Evolutionary conservation across 2,888 invertebrate species (phyloP).

Genomic region (Psylliodes chrysocephalus): DNA sequence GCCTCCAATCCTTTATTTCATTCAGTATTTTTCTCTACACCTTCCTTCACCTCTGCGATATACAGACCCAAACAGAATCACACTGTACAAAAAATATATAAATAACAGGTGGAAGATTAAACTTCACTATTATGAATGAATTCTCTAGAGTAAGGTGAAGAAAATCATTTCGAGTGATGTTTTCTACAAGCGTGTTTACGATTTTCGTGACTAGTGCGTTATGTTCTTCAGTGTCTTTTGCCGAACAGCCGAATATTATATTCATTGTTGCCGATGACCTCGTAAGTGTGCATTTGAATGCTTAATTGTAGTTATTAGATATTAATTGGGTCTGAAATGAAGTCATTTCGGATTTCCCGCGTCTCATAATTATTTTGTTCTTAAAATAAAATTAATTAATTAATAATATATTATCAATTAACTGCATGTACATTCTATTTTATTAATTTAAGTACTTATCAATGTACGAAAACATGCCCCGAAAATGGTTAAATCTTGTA

Average conservation of each 20-base stretch:
- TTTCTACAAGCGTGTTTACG: not conserved
- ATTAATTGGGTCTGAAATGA: not conserved
- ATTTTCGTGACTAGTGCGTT: conserved; percentile 5
- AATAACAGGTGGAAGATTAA: conserved; percentile 13
- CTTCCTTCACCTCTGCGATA: not conserved
- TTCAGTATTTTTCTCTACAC: conserved; percentile 28
- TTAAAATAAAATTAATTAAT: too few species aligned
- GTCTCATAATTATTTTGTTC: too few species aligned
- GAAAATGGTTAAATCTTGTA: too few species aligned
- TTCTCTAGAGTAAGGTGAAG: conserved; percentile 5
- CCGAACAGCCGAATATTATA: conserved; percentile 53
- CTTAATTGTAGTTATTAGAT: not conserved
- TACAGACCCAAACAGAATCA: conserved; percentile 3
- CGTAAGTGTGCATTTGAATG: conserved; percentile 44
- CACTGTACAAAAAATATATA: conserved; percentile 22
- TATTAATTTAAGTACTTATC: too few species aligned
- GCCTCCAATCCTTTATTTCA: too few species aligned
- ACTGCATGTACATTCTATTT: too few species aligned
- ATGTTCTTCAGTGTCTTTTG: conserved; percentile 31
- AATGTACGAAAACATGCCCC: too few species aligned
- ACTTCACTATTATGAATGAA: conserved; percentile 17
- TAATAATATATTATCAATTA: too few species aligned
- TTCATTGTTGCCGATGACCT: conserved; percentile 55
- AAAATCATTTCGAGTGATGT: conserved; percentile 20
- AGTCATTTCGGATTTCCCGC: too few species aligned